phyloP scores from a whole-genome alignment of 2,888 invertebrate species.

The Neoscelio sp. region DNA sequence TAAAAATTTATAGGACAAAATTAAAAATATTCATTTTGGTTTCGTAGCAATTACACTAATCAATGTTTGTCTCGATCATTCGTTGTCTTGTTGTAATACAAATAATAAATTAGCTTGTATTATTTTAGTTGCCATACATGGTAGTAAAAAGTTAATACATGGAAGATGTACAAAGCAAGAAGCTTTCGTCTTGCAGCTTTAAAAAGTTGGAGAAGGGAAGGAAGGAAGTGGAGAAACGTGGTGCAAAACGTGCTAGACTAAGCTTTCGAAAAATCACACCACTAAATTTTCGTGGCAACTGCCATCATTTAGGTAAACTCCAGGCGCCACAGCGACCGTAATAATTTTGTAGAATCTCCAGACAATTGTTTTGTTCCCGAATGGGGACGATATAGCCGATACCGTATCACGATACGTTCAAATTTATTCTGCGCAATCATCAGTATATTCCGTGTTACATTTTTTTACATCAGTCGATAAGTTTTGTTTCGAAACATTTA shows the following conservation, averaged over 20 bases:
- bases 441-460: conserved; percentile 36
- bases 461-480: conserved; percentile 29
- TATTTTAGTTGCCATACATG: conserved; percentile 24
- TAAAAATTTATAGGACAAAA: not conserved
- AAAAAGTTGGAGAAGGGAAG: conserved; percentile 63
- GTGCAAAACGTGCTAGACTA: conserved; percentile 66
- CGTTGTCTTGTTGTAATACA: not conserved
- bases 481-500: not conserved
- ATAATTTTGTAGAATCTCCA: conserved; percentile 68
- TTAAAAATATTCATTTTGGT: too few species aligned
- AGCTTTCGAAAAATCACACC: conserved; percentile 78
- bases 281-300: conserved; percentile 79
- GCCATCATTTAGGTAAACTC: conserved; percentile 80
- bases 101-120: conserved; percentile 34
- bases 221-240: conserved; percentile 23
- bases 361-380: conserved; percentile 73
- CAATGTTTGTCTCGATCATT: too few species aligned
- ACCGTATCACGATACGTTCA: conserved; percentile 42
- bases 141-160: conserved; percentile 53
- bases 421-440: conserved; percentile 49
- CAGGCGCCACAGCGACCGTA: conserved; percentile 68
- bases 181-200: conserved; percentile 46
- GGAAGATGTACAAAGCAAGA: conserved; percentile 26
- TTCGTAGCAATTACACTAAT: too few species aligned
- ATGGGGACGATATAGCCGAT: conserved; percentile 31